These are phyloP conservation scores for Julus scandinavius DNA, from an alignment of 2,888 invertebrate genomes.

Conservation along the genomic window DNA sequence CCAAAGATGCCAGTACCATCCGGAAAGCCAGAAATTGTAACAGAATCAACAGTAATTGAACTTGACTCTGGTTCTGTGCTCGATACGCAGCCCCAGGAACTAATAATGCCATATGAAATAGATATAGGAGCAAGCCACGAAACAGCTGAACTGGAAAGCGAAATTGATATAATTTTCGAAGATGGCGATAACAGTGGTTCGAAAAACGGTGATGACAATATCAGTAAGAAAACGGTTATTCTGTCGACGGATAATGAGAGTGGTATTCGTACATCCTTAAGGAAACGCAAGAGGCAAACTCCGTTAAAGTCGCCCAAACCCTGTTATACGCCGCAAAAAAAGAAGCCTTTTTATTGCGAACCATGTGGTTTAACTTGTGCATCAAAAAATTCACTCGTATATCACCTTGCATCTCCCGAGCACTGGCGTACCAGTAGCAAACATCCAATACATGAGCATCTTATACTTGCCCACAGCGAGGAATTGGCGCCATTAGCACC, in stretches of 20 bases:
- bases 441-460: constrained; percentile 68
- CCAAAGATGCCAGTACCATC: background rate
- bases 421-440: constrained; percentile 77
- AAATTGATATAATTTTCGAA: background rate
- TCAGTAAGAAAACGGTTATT: background rate
- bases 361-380: background rate
- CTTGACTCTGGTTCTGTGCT: background rate
- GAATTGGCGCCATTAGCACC: constrained; percentile 80
- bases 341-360: background rate
- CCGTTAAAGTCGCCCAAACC: background rate
- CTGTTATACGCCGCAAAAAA: background rate
- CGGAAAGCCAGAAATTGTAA: background rate
- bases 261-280: background rate
- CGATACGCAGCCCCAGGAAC: background rate
- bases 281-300: background rate
- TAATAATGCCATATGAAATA: background rate
- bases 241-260: background rate
- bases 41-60: background rate
- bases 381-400: background rate
- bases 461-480: constrained; percentile 73
- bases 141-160: background rate
- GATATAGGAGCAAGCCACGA: background rate
- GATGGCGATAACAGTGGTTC: background rate
- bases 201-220: background rate
- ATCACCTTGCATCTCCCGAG: constrained; percentile 79